Percentiles rank a stretch among this genome's conserved stretches.
Conservation (phyloP, 2,113 vertebrate species). For the Gopherus evgoodei region DNA sequence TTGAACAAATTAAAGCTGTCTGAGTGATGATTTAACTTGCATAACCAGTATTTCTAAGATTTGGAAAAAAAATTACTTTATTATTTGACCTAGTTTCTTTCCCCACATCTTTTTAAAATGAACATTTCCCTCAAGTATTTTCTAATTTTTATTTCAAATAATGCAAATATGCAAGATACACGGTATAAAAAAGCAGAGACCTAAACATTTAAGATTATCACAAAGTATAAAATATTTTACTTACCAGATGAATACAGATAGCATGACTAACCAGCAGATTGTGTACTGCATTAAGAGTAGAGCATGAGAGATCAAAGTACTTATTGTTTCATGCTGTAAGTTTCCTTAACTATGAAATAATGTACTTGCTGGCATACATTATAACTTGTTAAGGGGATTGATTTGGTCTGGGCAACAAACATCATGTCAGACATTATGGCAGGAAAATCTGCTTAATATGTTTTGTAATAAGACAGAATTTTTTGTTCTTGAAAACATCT, state of each 20-base stretch:
- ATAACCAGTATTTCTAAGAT: neutral
- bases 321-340: conserved; percentile 76
- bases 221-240: conserved; percentile 38
- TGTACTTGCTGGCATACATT: conserved; percentile 78
- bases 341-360: conserved; percentile 78
- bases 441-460: conserved; percentile 82
- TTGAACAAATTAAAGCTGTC: conserved; percentile 4
- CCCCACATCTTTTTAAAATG: conserved; percentile 4
- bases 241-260: conserved; percentile 57
- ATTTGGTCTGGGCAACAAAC: conserved; percentile 84
- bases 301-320: conserved; percentile 78
- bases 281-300: conserved; percentile 50
- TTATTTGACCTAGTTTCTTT: neutral
- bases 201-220: conserved; percentile 47
- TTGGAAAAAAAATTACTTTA: neutral
- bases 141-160: conserved; percentile 1
- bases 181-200: neutral
- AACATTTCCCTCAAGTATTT: conserved; percentile 23
- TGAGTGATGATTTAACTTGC: neutral
- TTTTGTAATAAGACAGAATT: conserved; percentile 83
- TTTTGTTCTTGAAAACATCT: conserved; percentile 87
- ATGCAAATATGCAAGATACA: neutral
- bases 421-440: conserved; percentile 82
- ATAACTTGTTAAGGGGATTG: conserved; percentile 78
- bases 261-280: conserved; percentile 22